Evolutionary conservation across 2,888 invertebrate species (phyloP).

Genomic region (Dasypogon diadema): DNA sequence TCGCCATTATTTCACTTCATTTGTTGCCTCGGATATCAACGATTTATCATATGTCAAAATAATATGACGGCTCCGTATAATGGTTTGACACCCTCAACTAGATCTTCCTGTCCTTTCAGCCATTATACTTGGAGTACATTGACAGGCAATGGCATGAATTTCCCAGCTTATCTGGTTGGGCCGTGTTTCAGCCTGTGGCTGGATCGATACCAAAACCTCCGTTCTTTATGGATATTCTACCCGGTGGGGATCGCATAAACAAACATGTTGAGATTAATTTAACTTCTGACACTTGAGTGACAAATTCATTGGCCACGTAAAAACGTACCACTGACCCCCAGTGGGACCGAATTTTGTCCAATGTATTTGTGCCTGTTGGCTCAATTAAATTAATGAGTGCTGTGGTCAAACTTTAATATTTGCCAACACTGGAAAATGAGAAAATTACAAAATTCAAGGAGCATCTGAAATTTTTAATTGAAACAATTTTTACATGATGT

Average conservation of each 20-base stretch:
- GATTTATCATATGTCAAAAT: constrained; percentile 49
- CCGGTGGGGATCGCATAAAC: constrained; percentile 20
- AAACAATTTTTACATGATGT: too few relatives aligned
- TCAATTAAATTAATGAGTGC: constrained; percentile 22
- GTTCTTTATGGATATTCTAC: neutral
- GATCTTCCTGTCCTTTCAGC: too few relatives aligned
- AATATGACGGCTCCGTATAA: constrained; percentile 38
- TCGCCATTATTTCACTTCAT: constrained; percentile 36
- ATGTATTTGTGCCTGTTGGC: too few relatives aligned
- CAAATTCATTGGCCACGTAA: constrained; percentile 48
- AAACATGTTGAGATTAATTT: constrained; percentile 45
- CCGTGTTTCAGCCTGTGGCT: neutral
- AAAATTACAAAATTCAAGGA: constrained; percentile 1
- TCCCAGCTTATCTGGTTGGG: constrained; percentile 32
- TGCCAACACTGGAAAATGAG: neutral
- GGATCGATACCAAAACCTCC: neutral
- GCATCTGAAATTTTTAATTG: neutral
- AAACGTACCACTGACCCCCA: constrained; percentile 17
- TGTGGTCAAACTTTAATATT: constrained; percentile 18
- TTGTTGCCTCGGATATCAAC: constrained; percentile 43
- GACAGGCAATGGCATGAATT: constrained; percentile 33
- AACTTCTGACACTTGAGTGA: constrained; percentile 45
- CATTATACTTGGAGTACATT: constrained; percentile 15
- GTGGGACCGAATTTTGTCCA: neutral
- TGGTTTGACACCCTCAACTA: neutral